phyloP scores from a whole-genome alignment of 53 echinoderm and acorn worm genomes.

The Hippasteria phrygiana region DNA sequence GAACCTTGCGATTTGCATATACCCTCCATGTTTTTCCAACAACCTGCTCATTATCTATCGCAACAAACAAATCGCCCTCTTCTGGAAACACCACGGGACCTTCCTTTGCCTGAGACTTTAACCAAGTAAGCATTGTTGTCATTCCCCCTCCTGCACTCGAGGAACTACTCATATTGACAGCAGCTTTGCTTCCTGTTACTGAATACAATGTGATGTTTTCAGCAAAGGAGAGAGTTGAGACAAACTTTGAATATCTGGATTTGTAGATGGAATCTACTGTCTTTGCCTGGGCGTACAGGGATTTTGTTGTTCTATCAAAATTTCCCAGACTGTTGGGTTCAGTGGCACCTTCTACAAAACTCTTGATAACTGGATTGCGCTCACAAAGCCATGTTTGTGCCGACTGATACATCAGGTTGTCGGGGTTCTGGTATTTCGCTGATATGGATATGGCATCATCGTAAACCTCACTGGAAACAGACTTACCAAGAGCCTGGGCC shows the following conservation, averaged over 20 bases:
- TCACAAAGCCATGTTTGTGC: slow-evolving; percentile 9
- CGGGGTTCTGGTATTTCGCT: not conserved
- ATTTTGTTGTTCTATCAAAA: slow-evolving; percentile 1
- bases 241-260: slow-evolving; percentile 28
- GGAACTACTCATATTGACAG: slow-evolving; percentile 33
- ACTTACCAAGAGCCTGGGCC: slow-evolving; percentile 5
- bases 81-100: not conserved
- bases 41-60: slow-evolving; percentile 22
- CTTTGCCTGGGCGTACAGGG: slow-evolving; percentile 18
- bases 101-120: not conserved
- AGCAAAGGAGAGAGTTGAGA: slow-evolving; percentile 13
- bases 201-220: slow-evolving; percentile 28
- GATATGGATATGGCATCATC: slow-evolving; percentile 6
- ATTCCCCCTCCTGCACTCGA: slow-evolving; percentile 22
- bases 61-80: slow-evolving; percentile 14
- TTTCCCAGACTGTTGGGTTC: not conserved
- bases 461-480: slow-evolving; percentile 1
- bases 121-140: not conserved
- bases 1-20: slow-evolving; percentile 29
- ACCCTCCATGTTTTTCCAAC: slow-evolving; percentile 37
- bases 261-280: slow-evolving; percentile 32
- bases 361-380: slow-evolving; percentile 11
- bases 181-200: slow-evolving; percentile 19
- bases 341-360: not conserved
- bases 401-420: slow-evolving; percentile 7